Conservation (phyloP, 2,797 vertebrate species). For the Sphaeramia orbicularis region DNA sequence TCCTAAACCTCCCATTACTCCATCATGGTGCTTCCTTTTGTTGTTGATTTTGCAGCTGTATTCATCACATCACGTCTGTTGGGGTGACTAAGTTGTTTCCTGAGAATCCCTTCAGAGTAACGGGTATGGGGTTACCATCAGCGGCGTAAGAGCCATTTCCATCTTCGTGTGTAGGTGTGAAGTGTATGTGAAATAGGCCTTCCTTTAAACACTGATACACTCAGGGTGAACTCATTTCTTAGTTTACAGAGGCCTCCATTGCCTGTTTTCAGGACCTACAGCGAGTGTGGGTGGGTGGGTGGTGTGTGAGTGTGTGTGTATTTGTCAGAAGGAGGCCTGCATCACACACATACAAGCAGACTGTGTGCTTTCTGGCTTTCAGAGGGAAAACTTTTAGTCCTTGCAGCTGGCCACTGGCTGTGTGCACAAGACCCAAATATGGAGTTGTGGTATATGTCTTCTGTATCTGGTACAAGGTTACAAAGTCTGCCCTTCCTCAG, state of each 20-base stretch:
- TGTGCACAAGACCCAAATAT: conserved; percentile 76
- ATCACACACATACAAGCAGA: conserved; percentile 36
- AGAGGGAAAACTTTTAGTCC: conserved; percentile 66
- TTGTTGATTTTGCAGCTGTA: conserved; percentile 61
- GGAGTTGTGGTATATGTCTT: conserved; percentile 71
- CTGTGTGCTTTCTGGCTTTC: conserved; percentile 62
- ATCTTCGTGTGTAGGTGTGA: conserved; percentile 55
- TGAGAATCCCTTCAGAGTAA: not conserved
- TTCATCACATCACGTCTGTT: conserved; percentile 55
- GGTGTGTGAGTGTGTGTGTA: conserved; percentile 68
- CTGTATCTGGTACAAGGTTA: conserved; percentile 67
- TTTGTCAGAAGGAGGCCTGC: conserved; percentile 54
- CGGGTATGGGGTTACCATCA: not conserved
- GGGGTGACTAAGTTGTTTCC: conserved; percentile 40
- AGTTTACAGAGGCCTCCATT: conserved; percentile 53
- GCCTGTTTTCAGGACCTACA: conserved; percentile 59
- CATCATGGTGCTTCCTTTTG: conserved; percentile 66
- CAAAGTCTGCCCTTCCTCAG: conserved; percentile 60
- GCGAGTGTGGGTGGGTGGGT: conserved; percentile 66
- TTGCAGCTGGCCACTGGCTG: conserved; percentile 73
- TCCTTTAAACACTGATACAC: conserved; percentile 60
- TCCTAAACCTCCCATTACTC: conserved; percentile 73
- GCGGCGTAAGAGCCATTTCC: conserved; percentile 6
- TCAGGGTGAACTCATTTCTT: conserved; percentile 62
- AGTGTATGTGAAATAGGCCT: conserved; percentile 37